A percentile compares a stretch with the other conserved stretches of the same genome.
phyloP scores from a whole-genome alignment of 1,140 invertebrate species.

The Papilio glaucus region DNA sequence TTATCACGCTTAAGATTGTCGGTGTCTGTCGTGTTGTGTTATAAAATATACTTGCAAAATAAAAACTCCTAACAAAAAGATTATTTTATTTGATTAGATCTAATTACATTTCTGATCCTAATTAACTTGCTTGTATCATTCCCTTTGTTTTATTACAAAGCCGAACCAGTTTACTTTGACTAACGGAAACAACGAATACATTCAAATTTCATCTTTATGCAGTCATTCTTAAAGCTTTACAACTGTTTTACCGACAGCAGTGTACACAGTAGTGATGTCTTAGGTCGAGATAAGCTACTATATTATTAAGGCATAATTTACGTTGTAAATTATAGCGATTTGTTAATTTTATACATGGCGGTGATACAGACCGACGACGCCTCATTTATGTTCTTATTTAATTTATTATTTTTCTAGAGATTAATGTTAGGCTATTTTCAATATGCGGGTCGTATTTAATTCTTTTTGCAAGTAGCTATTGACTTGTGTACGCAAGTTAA shows the following conservation, averaged over 20 bases:
- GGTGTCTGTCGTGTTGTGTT: neutral
- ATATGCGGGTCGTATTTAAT: conserved; percentile 23
- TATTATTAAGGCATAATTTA: conserved; percentile 78
- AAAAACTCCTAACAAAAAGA: conserved; percentile 49
- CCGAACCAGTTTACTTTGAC: conserved; percentile 48
- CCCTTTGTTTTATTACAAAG: conserved; percentile 76
- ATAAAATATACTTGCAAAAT: conserved; percentile 9
- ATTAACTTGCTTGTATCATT: conserved; percentile 77
- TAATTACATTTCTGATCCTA: conserved; percentile 77
- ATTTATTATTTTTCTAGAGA: conserved; percentile 42
- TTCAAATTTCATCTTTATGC: conserved; percentile 49
- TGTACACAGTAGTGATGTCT: conserved; percentile 58
- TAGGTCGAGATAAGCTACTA: conserved; percentile 69
- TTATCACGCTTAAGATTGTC: neutral
- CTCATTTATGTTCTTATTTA: conserved; percentile 52
- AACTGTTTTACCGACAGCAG: conserved; percentile 3
- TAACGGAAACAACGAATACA: conserved; percentile 15
- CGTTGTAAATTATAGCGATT: conserved; percentile 77
- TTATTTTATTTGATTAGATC: conserved; percentile 77
- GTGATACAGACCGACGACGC: conserved; percentile 57
- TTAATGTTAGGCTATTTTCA: conserved; percentile 25
- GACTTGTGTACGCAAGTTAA: neutral
- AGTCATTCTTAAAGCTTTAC: conserved; percentile 32
- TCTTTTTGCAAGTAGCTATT: conserved; percentile 14
- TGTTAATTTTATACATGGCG: conserved; percentile 72